Conservation (phyloP, 2,797 vertebrate species). For the Chaetodon trifasciatus region DNA sequence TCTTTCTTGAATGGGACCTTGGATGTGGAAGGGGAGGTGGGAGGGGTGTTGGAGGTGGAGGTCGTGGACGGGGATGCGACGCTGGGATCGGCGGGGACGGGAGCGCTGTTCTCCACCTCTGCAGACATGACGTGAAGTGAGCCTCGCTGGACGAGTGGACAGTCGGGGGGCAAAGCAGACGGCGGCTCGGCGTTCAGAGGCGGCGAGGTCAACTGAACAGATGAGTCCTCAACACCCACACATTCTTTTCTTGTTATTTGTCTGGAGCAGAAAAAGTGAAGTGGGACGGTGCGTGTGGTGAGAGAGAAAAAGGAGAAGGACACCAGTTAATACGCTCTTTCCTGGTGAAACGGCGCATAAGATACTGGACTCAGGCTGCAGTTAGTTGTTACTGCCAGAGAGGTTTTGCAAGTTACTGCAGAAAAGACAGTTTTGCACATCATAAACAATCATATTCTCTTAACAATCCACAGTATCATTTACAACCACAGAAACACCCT, state of each 20-base stretch:
- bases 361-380: neutral
- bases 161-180: slow-evolving; percentile 43
- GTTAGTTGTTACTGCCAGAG: neutral
- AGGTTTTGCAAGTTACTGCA: neutral
- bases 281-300: neutral
- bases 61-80: slow-evolving; percentile 18
- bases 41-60: slow-evolving; percentile 52
- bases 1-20: slow-evolving; percentile 91
- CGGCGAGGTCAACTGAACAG: slow-evolving; percentile 60
- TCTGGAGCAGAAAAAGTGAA: slow-evolving; percentile 66
- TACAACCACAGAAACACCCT: slow-evolving; percentile 31
- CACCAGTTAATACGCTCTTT: slow-evolving; percentile 8
- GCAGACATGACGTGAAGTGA: slow-evolving; percentile 88
- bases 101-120: slow-evolving; percentile 84
- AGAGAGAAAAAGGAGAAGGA: slow-evolving; percentile 19
- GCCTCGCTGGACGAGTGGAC: slow-evolving; percentile 66
- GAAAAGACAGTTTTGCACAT: slow-evolving; percentile 19
- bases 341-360: slow-evolving; percentile 16
- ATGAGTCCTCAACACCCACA: slow-evolving; percentile 77
- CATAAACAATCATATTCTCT: slow-evolving; percentile 45
- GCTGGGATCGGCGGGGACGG: slow-evolving; percentile 78
- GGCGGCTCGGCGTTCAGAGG: slow-evolving; percentile 65
- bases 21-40: slow-evolving; percentile 75
- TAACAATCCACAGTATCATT: slow-evolving; percentile 55
- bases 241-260: slow-evolving; percentile 74